Base-by-base conservation (phyloP, 2,888 invertebrate species). In the Drosophila mulleri region DNA sequence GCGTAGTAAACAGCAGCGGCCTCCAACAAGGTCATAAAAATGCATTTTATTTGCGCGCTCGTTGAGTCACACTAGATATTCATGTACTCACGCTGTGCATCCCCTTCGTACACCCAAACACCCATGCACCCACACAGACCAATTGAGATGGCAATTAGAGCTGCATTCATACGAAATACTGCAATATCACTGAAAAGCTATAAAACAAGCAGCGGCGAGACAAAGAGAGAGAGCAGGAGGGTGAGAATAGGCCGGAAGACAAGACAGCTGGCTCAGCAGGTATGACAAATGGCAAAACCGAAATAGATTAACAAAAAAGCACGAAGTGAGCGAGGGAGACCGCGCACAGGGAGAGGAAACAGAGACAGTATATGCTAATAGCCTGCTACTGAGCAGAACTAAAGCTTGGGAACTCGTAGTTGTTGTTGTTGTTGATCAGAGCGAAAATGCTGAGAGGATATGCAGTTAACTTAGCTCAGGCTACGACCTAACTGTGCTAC, bases 111-210 rank as follows among this genome's bases (percentile, higher is more conserved):
- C 41, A 37, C 23, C 11, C 11, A 18, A 11, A 53, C n/a, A 45
- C 32, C 29, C 42, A 37, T 26, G 14, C 56, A 23, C 26, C 29
- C 29, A 60, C 44, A 54, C 47, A 65, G 52, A 29, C 35, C 23
- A 63, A 72, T 72, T 72, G 57, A 56, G 29, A 56, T 26, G n/a
- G 57, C 77, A 77, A 78, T 77, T 75, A 74, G 69, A 58, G 60
- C 42, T 67, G 78, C 69, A 78, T 78, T 78, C 75, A 78, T 45
- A 39, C 23, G 65, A n/a, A 62, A 56, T 42, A 53, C 45, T 44
- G 20, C 47, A 37, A 48, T 45, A 48, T 61, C 70, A 65, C 63
- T 75, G 60, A 47, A 75, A 56, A 59, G 41, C 58, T 29, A 64
- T 41, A 18, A 48, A 20, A 41, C 35, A 18, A 14, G 4, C 35